phyloP scores from a whole-genome alignment of 2,113 vertebrate genomes.

The Uria lomvia region DNA sequence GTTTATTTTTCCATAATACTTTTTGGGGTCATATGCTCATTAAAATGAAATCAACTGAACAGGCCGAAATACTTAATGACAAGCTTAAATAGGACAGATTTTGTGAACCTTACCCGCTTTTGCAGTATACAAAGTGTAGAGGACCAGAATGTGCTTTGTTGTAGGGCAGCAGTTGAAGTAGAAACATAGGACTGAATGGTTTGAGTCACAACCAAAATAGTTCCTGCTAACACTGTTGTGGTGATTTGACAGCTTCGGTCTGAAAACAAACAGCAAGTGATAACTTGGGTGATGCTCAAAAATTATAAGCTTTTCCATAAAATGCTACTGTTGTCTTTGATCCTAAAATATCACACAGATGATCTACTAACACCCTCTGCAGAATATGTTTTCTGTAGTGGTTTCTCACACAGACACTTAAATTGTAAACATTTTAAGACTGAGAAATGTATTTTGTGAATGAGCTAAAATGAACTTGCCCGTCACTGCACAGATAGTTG shows the following conservation, averaged over 20 bases:
- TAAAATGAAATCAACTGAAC: neutral
- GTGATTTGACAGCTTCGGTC: neutral
- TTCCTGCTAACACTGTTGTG: neutral
- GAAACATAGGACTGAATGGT: neutral
- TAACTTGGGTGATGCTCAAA: neutral
- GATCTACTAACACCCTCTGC: neutral
- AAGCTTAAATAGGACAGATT: neutral
- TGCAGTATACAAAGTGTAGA: neutral
- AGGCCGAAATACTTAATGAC: neutral
- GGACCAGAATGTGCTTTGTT: neutral
- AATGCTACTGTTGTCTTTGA: neutral
- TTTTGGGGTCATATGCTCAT: neutral
- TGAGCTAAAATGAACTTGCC: neutral
- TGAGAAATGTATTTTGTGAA: neutral
- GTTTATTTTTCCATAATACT: neutral
- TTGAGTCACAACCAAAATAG: neutral
- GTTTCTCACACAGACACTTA: neutral
- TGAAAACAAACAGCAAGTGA: neutral
- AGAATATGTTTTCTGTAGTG: neutral
- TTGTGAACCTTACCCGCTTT: neutral
- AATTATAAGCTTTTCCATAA: neutral
- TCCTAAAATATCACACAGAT: neutral
- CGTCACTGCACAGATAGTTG: neutral
- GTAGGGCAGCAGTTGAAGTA: neutral
- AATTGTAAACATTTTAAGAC: neutral